These are phyloP conservation scores for Poliocrania exsul DNA, from an alignment of 2,797 vertebrate species.

Conservation along the genomic window DNA sequence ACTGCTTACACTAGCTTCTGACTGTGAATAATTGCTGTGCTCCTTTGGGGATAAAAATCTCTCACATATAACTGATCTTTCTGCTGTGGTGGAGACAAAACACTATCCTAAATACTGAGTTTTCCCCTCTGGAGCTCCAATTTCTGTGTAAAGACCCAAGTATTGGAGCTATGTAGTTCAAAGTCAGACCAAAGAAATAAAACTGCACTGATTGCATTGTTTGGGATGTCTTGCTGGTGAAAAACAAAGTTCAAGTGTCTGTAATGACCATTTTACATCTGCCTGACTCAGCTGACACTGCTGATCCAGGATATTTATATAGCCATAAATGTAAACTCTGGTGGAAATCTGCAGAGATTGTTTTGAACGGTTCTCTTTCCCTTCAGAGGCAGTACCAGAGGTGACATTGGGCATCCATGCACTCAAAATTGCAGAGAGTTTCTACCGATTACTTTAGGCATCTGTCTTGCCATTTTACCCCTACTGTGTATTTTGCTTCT, in stretches of 20 bases:
- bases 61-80: not conserved
- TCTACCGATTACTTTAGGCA: not conserved
- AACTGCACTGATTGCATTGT: not conserved
- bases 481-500: not conserved
- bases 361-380: not conserved
- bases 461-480: not conserved
- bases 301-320: not conserved
- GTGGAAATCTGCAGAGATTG: not conserved
- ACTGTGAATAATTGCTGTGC: not conserved
- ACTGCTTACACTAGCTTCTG: not conserved
- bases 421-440: not conserved
- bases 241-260: not conserved
- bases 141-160: not conserved
- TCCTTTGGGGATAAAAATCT: not conserved
- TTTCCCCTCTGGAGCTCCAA: not conserved
- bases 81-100: not conserved
- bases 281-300: not conserved
- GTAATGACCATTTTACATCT: not conserved
- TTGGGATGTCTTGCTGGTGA: not conserved
- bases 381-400: not conserved
- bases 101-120: not conserved
- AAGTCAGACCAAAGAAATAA: constrained; percentile 9
- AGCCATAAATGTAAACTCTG: not conserved
- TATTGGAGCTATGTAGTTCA: not conserved
- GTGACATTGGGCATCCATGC: not conserved